phyloP scores from a whole-genome alignment of 2,113 vertebrate genomes.

The Noturus placidus region DNA sequence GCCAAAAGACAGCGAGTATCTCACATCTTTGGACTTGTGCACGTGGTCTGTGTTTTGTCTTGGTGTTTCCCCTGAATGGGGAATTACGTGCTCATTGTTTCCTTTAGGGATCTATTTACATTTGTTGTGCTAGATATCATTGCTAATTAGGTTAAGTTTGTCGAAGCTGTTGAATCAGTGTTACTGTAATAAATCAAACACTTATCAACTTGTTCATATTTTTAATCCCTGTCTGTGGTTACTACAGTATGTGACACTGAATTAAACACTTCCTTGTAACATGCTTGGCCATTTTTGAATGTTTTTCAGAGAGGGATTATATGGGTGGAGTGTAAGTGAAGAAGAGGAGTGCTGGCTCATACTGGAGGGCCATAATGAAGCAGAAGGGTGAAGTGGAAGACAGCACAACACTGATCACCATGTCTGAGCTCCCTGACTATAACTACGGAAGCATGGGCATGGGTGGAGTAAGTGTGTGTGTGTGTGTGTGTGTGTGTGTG shows the following conservation, averaged over 20 bases:
- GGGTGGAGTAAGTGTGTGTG: slow-evolving; percentile 31
- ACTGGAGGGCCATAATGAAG: slow-evolving; percentile 38
- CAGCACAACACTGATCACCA: slow-evolving; percentile 58
- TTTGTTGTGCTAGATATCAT: slow-evolving; percentile 23
- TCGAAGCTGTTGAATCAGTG: not conserved
- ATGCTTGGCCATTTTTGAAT: not conserved
- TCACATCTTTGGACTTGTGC: not conserved
- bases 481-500: slow-evolving; percentile 2
- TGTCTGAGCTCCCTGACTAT: slow-evolving; percentile 55
- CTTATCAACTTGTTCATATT: not conserved
- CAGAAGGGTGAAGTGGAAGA: slow-evolving; percentile 58
- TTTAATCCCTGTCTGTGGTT: not conserved
- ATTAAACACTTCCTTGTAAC: not conserved
- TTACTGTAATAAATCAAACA: not conserved
- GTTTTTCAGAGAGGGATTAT: not conserved
- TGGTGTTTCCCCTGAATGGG: slow-evolving; percentile 11
- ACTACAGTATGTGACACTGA: not conserved
- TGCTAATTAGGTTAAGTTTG: slow-evolving; percentile 30
- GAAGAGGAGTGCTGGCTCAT: not conserved
- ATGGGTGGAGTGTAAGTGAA: not conserved
- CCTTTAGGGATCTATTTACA: slow-evolving; percentile 34
- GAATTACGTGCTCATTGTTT: slow-evolving; percentile 30
- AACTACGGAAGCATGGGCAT: slow-evolving; percentile 64
- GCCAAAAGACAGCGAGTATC: not conserved
- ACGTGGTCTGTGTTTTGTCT: not conserved